Evolutionary conservation across 2,888 invertebrate species (phyloP).

Genomic region (Callyntrura sp.): DNA sequence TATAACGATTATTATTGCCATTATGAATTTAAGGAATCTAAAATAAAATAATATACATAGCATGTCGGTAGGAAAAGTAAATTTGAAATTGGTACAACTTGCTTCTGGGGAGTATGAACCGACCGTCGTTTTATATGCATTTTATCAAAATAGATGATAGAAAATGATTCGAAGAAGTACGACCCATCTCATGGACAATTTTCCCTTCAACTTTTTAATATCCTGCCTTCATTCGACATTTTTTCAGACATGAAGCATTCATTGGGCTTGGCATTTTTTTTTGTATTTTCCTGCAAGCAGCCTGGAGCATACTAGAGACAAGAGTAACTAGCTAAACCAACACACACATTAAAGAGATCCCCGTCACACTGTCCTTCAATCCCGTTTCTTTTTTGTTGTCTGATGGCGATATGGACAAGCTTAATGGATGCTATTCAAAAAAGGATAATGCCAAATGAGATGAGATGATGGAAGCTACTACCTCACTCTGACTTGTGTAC

Average conservation of each 20-base stretch:
- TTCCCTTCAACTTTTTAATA: constrained; percentile 9
- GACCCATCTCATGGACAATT: constrained; percentile 2
- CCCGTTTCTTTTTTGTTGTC: constrained; percentile 32
- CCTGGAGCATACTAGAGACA: constrained; percentile 37
- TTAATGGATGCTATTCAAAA: constrained; percentile 74
- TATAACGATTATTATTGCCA: constrained; percentile 3
- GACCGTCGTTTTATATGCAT: constrained; percentile 29
- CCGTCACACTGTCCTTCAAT: constrained; percentile 56
- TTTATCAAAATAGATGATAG: constrained; percentile 44
- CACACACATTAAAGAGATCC: background rate
- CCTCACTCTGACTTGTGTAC: constrained; percentile 44
- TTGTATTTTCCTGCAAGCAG: background rate
- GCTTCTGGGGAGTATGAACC: background rate
- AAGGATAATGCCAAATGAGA: constrained; percentile 69
- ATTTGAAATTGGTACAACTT: too few relatives aligned
- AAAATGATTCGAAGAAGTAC: constrained; percentile 47
- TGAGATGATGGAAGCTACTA: constrained; percentile 29
- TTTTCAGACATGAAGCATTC: background rate
- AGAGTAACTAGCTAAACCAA: constrained; percentile 37
- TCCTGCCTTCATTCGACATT: constrained; percentile 36
- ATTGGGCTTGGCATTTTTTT: background rate
- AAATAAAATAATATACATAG: constrained; percentile 25
- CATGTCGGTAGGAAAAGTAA: too few relatives aligned
- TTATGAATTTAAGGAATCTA: constrained; percentile 27
- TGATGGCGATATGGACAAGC: constrained; percentile 70